Evolutionary conservation across 2,888 invertebrate genomes (phyloP).

Genomic region (Ectemnius cavifrons): DNA sequence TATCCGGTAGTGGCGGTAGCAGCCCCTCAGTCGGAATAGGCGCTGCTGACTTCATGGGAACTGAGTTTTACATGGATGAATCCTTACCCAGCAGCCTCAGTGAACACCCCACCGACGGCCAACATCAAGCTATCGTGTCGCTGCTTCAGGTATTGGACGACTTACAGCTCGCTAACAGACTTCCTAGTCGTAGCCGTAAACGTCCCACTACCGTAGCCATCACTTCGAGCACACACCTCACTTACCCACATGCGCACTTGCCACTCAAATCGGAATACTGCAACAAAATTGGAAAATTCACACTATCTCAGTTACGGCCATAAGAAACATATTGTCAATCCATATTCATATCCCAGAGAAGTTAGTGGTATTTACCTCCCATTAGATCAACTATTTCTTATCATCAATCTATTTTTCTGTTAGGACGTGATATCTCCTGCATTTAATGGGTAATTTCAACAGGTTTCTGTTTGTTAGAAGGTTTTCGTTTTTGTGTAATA

Average conservation of each 20-base stretch:
- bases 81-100: slow-evolving; percentile 91
- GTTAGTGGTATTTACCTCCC: no score
- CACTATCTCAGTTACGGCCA: no score
- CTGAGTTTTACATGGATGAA: slow-evolving; percentile 93
- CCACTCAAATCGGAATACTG: no score
- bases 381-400: no score
- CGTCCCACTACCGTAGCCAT: slow-evolving; percentile 64
- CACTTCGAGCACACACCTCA: slow-evolving; percentile 17
- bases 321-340: no score
- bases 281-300: no score
- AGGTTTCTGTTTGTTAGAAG: no score
- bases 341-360: no score
- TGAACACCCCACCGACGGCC: slow-evolving; percentile 81
- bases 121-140: slow-evolving; percentile 77
- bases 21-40: slow-evolving; percentile 76
- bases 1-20: slow-evolving; percentile 74
- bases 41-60: slow-evolving; percentile 85
- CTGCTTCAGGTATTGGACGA: slow-evolving; percentile 78
- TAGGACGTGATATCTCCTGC: no score
- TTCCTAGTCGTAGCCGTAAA: slow-evolving; percentile 71
- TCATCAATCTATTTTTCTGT: no score
- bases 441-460: no score
- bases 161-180: slow-evolving; percentile 68
- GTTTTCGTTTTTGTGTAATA: no score
- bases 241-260: slow-evolving; percentile 3